These are phyloP conservation scores for Drosophila quadrilineata DNA, from an alignment of 1,140 invertebrate species.

Conservation along the genomic window DNA sequence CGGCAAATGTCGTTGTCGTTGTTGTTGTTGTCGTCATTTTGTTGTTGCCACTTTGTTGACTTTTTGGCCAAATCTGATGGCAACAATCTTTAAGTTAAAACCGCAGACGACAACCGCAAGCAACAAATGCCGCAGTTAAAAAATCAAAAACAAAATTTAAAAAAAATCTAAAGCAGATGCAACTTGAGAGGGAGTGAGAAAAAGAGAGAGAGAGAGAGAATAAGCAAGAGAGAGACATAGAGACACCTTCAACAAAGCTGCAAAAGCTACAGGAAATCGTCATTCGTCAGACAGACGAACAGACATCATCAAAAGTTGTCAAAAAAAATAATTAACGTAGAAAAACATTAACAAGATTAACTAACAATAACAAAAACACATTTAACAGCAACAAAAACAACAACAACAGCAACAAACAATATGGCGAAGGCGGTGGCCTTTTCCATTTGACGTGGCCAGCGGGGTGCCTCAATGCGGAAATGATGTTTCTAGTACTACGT, in stretches of 20 bases:
- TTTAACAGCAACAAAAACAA: not conserved
- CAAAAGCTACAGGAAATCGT: not conserved
- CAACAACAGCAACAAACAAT: not conserved
- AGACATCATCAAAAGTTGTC: constrained; percentile 22
- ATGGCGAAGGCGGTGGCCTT: not conserved
- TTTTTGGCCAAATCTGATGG: constrained; percentile 35
- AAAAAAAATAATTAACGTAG: too few relatives aligned
- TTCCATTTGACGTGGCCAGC: constrained; percentile 11
- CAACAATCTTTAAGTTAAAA: constrained; percentile 29
- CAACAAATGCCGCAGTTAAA: constrained; percentile 58
- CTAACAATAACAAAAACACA: constrained; percentile 7
- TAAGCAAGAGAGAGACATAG: not conserved
- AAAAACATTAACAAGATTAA: constrained; percentile 26
- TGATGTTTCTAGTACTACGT: too few relatives aligned
- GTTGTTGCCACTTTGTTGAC: constrained; percentile 17
- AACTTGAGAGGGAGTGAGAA: constrained; percentile 15
- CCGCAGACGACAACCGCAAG: constrained; percentile 32
- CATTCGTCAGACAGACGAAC: constrained; percentile 2
- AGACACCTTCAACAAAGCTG: not conserved
- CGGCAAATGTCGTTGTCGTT: constrained; percentile 3
- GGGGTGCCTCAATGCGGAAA: constrained; percentile 12
- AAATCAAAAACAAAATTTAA: constrained; percentile 12
- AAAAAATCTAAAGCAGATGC: constrained; percentile 17
- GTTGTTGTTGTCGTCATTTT: constrained; percentile 17
- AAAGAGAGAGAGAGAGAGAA: not conserved